Evolutionary conservation across 2,113 vertebrate species (phyloP), one percentile per base, ranked within the genome.

Genomic region (Mirza zaza): DNA sequence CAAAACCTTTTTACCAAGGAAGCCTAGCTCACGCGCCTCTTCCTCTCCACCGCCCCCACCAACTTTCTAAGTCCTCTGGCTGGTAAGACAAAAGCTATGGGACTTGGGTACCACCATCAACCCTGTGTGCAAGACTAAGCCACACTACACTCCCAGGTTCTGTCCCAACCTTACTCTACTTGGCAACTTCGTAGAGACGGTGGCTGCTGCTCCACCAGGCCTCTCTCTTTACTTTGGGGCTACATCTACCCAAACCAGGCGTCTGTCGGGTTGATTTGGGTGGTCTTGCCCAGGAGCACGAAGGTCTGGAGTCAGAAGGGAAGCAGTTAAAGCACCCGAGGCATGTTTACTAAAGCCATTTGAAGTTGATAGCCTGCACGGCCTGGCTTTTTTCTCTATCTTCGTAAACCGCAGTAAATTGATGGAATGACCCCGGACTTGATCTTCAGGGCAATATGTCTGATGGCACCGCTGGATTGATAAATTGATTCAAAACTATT

Each of bases 401-500:
- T 99, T 98, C 98, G 98, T 99, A 99, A 99, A 99, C 99, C 98
- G 57, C 98, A 99, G 99, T 99, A 99, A 99, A 99, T 99, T 99
- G 99, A 99, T 99, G 99, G 99, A 99, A 99, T 99, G 99, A 99
- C 99, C 99, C 99, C 97, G 99, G 99, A 99, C 99, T 99, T 99
- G 99, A 99, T 99, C 99, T 99, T 99, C 98, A 99, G 99, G 99
- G 99, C 99, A 99, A 99, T 99, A 99, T 98, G 99, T 98, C 99
- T 99, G 99, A 99, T 99, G 99, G 99, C 99, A 99, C 98, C 95
- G 98, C 99, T 99, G 99, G 99, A 99, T 99, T 99, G 99, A 99
- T 99, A 99, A 99, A 99, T 99, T 99, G 99, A 99, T 99, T 99
- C 99, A 99, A 99, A 99, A 99, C 99, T 99, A 99, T 99, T 99